Conservation (phyloP, 2,888 invertebrate species). For the Agrotis exclamationis region DNA sequence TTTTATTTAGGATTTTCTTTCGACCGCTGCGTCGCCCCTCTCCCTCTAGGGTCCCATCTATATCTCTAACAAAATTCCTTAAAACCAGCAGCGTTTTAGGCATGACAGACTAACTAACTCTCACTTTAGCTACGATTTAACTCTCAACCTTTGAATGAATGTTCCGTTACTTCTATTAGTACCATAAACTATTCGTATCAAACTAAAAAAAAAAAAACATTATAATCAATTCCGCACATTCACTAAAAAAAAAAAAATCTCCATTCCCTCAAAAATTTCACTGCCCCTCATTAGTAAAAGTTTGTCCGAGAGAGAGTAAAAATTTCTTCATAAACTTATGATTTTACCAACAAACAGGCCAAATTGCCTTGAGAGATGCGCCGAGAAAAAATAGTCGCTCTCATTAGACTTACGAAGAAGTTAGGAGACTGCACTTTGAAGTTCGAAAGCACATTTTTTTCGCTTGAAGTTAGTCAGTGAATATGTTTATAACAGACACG, state of each 20-base stretch:
- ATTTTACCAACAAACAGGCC: slow-evolving; percentile 58
- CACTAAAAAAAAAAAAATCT: background rate
- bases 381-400: slow-evolving; percentile 49
- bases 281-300: slow-evolving; percentile 60
- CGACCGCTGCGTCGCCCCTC: no score
- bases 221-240: background rate
- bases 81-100: no score
- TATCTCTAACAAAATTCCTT: no score
- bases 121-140: background rate
- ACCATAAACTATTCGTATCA: no score
- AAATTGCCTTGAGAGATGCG: slow-evolving; percentile 59
- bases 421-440: slow-evolving; percentile 46
- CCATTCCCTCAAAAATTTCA: slow-evolving; percentile 4
- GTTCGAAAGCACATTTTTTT: slow-evolving; percentile 36
- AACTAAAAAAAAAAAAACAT: background rate
- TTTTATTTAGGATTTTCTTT: no score
- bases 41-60: no score
- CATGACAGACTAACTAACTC: no score
- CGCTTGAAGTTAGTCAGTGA: slow-evolving; percentile 24
- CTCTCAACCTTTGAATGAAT: background rate
- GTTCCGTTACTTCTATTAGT: background rate
- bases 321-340: slow-evolving; percentile 63
- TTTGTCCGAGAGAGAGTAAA: slow-evolving; percentile 53
- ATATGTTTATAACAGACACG: slow-evolving; percentile 6
- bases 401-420: slow-evolving; percentile 63